Evolutionary conservation across 2,113 vertebrate genomes (phyloP).

Genomic region (Ursus arctos): DNA sequence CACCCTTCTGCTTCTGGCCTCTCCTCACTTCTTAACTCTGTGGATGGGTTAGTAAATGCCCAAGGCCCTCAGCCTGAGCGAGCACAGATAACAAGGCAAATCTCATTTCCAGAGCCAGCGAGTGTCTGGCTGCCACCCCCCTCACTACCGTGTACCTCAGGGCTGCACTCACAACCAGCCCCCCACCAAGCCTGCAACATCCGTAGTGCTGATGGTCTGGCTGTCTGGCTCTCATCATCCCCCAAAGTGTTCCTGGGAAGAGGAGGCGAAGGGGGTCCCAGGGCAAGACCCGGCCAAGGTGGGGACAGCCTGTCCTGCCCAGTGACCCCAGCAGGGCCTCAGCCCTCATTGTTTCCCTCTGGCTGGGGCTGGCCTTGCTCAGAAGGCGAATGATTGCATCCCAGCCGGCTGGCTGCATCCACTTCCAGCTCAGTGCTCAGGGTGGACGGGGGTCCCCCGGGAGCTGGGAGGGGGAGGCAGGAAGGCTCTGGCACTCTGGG

Average conservation of each 20-base stretch:
- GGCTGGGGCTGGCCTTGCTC: background rate
- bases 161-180: background rate
- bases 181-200: background rate
- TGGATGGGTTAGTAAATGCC: slow-evolving; percentile 22
- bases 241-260: background rate
- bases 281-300: background rate
- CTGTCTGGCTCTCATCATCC: background rate
- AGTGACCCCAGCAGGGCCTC: background rate
- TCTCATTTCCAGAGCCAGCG: slow-evolving; percentile 72
- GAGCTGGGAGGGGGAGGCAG: background rate
- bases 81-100: slow-evolving; percentile 64
- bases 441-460: background rate
- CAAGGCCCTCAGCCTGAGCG: slow-evolving; percentile 34
- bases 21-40: background rate
- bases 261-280: background rate
- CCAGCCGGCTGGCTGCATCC: background rate
- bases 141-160: background rate
- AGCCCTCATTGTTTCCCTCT: background rate
- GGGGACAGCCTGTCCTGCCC: background rate
- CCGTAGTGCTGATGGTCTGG: background rate
- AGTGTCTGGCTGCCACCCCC: background rate
- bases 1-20: background rate
- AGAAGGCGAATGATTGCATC: background rate
- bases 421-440: background rate
- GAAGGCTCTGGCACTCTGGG: background rate